These are phyloP conservation scores for Ophthalmolycus amberensis DNA, from an alignment of 2,113 vertebrate genomes.

Conservation along the genomic window DNA sequence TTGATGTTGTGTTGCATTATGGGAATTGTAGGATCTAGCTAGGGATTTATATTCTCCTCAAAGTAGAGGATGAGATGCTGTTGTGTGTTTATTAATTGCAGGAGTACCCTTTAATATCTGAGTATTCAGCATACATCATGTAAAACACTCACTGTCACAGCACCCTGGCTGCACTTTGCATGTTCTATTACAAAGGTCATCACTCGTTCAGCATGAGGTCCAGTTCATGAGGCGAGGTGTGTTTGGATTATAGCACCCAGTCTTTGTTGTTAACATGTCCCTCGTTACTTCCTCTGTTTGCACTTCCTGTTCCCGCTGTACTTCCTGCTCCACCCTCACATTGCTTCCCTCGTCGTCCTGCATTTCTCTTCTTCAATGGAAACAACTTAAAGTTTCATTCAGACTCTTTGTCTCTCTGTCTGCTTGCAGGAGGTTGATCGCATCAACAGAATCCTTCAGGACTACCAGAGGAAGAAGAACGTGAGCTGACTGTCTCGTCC, in stretches of 20 bases:
- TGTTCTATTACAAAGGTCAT: not conserved
- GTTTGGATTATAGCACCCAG: not conserved
- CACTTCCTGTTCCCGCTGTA: constrained; percentile 56
- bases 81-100: too few species aligned
- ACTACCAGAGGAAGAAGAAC: constrained; percentile 94
- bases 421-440: constrained; percentile 90
- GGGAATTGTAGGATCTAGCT: too few species aligned
- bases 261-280: constrained; percentile 4
- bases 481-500: constrained; percentile 81
- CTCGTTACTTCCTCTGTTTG: constrained; percentile 56
- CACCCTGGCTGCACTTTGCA: not conserved
- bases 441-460: constrained; percentile 91
- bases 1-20: not conserved
- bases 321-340: constrained; percentile 55
- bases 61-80: too few species aligned
- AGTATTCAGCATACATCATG: too few species aligned
- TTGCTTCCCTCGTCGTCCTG: constrained; percentile 16
- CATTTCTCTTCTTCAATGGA: too few species aligned
- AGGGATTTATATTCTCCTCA: too few species aligned
- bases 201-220: not conserved
- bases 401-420: not conserved
- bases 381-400: not conserved
- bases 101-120: too few species aligned
- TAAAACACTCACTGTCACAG: not conserved
- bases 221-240: not conserved